Percentiles rank a stretch among this genome's conserved stretches.
These are phyloP conservation scores for Microtus ochrogaster DNA, from an alignment of 2,113 vertebrate genomes.

Conservation along the genomic window DNA sequence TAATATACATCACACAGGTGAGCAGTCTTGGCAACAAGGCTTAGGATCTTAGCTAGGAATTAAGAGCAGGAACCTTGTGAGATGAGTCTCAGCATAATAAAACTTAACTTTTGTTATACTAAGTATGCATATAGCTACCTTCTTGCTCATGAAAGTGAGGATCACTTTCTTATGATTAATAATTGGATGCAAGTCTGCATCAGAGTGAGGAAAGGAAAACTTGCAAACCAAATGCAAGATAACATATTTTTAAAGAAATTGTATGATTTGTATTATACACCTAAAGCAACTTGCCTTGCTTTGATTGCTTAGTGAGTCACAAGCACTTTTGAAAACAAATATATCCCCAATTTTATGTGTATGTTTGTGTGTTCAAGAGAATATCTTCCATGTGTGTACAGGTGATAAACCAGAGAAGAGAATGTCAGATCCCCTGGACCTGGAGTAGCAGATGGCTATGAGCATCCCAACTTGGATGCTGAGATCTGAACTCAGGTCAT, in stretches of 20 bases:
- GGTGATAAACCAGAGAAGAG: not conserved
- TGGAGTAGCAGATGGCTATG: not conserved
- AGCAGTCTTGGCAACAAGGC: not conserved
- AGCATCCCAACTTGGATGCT: not conserved
- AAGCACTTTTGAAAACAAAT: no score
- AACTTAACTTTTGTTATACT: no score
- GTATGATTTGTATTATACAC: not conserved
- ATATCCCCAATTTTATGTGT: not conserved
- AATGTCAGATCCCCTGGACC: not conserved
- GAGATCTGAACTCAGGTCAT: not conserved
- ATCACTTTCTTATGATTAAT: not conserved
- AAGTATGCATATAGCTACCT: no score
- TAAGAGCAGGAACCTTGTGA: no score
- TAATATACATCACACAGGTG: not conserved
- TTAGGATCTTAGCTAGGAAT: not conserved
- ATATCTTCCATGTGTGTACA: not conserved
- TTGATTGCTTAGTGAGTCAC: no score
- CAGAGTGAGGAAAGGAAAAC: not conserved
- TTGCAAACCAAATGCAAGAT: not conserved
- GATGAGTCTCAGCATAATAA: no score
- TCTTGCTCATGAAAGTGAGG: no score
- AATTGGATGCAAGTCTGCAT: not conserved
- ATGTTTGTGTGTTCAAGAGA: not conserved
- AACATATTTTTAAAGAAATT: not conserved
- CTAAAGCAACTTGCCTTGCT: not conserved